A percentile compares a stretch with the other conserved stretches of the same genome.
These are phyloP conservation scores for Aldabrachelys gigantea DNA, from an alignment of 2,113 vertebrate species.

Conservation along the genomic window DNA sequence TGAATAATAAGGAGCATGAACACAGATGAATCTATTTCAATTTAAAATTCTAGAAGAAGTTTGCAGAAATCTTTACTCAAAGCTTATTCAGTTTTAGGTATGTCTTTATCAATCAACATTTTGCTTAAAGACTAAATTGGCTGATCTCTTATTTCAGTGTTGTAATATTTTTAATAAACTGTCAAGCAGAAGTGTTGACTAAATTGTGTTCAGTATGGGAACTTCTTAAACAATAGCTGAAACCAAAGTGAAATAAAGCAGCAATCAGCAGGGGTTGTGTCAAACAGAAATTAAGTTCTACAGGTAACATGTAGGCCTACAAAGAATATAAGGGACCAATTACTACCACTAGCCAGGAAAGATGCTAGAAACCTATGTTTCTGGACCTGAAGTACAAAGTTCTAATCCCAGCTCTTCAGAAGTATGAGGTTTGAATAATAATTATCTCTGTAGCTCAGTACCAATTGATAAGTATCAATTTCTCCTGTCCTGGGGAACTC, in stretches of 20 bases:
- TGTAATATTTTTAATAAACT: neutral
- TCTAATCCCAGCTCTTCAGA: neutral
- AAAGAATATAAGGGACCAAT: neutral
- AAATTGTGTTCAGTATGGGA: neutral
- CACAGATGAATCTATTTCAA: neutral
- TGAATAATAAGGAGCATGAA: neutral
- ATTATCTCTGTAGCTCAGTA: neutral
- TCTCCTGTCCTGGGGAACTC: neutral
- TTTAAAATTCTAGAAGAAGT: neutral
- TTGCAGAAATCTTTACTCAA: neutral
- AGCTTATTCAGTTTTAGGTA: neutral
- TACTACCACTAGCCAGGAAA: accelerated
- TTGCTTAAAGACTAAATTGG: neutral
- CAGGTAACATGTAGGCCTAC: neutral
- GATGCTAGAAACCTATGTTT: neutral
- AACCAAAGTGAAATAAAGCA: neutral
- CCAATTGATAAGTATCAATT: neutral
- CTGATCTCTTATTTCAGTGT: neutral
- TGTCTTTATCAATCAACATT: neutral
- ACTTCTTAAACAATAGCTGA: neutral
- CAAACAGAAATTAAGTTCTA: neutral
- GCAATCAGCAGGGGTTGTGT: neutral
- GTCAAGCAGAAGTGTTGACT: neutral
- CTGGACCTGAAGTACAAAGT: neutral
- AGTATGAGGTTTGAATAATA: accelerated